Conservation (phyloP, 2,797 vertebrate species). For the Cheirogaleus major region DNA sequence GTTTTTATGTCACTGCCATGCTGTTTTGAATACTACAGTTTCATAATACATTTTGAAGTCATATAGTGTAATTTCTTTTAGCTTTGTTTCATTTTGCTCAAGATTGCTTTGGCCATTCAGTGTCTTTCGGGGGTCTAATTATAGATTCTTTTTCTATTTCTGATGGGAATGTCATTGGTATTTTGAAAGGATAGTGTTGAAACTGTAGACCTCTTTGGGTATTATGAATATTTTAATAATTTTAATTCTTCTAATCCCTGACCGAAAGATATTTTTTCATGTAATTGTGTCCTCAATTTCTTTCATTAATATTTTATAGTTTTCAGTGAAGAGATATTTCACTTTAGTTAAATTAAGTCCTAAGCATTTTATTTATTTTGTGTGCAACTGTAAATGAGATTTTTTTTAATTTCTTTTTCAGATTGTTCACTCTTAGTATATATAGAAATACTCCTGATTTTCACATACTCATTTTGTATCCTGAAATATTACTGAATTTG, state of each 20-base stretch:
- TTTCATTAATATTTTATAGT: neutral
- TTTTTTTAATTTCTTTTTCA: neutral
- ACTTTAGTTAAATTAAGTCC: neutral
- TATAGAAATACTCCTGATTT: neutral
- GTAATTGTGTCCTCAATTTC: neutral
- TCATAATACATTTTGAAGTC: neutral
- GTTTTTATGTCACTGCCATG: neutral
- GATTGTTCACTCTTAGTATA: neutral
- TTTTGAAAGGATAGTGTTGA: neutral
- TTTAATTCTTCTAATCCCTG: neutral
- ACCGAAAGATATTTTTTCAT: neutral
- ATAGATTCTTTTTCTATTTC: neutral
- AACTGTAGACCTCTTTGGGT: neutral
- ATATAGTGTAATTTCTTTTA: neutral
- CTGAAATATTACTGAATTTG: neutral
- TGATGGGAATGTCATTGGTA: neutral
- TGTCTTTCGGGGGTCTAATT: neutral
- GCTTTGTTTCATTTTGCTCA: neutral
- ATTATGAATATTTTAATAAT: neutral
- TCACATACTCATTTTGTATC: neutral
- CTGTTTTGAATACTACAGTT: neutral
- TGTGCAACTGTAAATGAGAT: neutral
- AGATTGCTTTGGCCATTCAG: neutral
- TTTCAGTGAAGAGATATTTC: neutral
- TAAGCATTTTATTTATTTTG: neutral